These are phyloP conservation scores for Syngnathoides biaculeatus DNA, from an alignment of 2,113 vertebrate species.

Conservation along the genomic window DNA sequence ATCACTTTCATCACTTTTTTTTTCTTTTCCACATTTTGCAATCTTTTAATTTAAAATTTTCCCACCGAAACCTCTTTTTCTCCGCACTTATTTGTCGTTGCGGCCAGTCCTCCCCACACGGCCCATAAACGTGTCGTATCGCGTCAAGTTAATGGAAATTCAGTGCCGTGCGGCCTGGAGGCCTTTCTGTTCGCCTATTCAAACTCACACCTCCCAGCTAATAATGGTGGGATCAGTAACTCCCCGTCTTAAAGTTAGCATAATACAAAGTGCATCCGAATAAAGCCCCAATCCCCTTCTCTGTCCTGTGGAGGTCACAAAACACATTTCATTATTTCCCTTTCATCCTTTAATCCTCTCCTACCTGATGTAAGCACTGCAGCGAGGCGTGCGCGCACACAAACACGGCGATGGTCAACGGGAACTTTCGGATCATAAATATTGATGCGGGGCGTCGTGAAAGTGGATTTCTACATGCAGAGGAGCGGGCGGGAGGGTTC, in stretches of 20 bases:
- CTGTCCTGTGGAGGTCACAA: slow-evolving; percentile 58
- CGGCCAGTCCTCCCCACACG: slow-evolving; percentile 9
- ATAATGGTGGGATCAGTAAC: slow-evolving; percentile 42
- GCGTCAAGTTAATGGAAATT: slow-evolving; percentile 50
- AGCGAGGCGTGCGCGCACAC: slow-evolving; percentile 11
- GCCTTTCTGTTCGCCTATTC: slow-evolving; percentile 19
- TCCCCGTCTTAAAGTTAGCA: slow-evolving; percentile 42
- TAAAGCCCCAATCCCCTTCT: slow-evolving; percentile 25
- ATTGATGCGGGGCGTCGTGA: slow-evolving; percentile 17
- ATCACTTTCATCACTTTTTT: not conserved
- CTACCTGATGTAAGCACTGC: slow-evolving; percentile 37
- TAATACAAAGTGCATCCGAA: slow-evolving; percentile 38
- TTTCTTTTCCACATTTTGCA: not conserved
- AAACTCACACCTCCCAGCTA: slow-evolving; percentile 22
- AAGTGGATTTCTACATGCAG: slow-evolving; percentile 11
- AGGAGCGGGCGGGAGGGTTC: not conserved
- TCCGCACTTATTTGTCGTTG: slow-evolving; percentile 12
- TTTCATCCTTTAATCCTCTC: slow-evolving; percentile 65
- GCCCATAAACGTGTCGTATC: slow-evolving; percentile 25
- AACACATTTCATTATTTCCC: slow-evolving; percentile 63
- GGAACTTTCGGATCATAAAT: slow-evolving; percentile 35
- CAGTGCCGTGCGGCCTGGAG: slow-evolving; percentile 24
- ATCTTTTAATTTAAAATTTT: not conserved
- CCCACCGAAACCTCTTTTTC: not conserved
- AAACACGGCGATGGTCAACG: slow-evolving; percentile 36